phyloP scores from a whole-genome alignment of 2,888 invertebrate genomes.

The Alcis repandata region DNA sequence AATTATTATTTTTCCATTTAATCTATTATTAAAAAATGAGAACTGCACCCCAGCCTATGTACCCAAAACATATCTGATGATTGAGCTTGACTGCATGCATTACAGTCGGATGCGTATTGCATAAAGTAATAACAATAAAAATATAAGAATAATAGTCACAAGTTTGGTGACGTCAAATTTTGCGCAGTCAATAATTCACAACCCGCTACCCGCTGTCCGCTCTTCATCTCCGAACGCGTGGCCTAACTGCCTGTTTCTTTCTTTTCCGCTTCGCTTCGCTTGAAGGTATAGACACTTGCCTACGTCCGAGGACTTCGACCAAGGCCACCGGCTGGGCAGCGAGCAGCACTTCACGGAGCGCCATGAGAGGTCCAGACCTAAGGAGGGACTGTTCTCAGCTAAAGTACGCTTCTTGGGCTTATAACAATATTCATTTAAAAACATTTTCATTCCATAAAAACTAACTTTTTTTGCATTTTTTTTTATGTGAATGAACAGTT shows the following conservation, averaged over 20 bases:
- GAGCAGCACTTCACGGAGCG: slow-evolving; percentile 90
- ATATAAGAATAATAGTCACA: neutral
- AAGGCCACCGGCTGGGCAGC: slow-evolving; percentile 90
- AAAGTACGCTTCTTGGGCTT: slow-evolving; percentile 87
- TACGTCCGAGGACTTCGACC: slow-evolving; percentile 89
- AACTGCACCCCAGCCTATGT: too few species aligned
- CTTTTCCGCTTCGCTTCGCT: slow-evolving; percentile 80
- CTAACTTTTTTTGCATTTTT: too few species aligned
- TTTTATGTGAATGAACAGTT: too few species aligned
- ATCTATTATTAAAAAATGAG: too few species aligned
- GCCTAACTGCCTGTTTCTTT: slow-evolving; percentile 64
- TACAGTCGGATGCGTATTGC: too few species aligned
- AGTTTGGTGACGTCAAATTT: neutral
- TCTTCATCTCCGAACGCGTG: slow-evolving; percentile 15
- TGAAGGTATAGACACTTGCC: slow-evolving; percentile 91
- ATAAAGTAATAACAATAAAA: too few species aligned
- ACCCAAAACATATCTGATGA: too few species aligned
- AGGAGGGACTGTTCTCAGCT: slow-evolving; percentile 90
- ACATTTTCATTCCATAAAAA: neutral
- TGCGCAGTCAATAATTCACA: neutral
- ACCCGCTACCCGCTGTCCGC: slow-evolving; percentile 6
- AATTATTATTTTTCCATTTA: too few species aligned
- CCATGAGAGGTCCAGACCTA: slow-evolving; percentile 89
- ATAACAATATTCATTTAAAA: slow-evolving; percentile 39
- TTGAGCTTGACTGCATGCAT: too few species aligned